Evolutionary conservation across 2,113 vertebrate genomes (phyloP), one percentile per base, ranked within the genome.

Genomic region (Sitta europaea): DNA sequence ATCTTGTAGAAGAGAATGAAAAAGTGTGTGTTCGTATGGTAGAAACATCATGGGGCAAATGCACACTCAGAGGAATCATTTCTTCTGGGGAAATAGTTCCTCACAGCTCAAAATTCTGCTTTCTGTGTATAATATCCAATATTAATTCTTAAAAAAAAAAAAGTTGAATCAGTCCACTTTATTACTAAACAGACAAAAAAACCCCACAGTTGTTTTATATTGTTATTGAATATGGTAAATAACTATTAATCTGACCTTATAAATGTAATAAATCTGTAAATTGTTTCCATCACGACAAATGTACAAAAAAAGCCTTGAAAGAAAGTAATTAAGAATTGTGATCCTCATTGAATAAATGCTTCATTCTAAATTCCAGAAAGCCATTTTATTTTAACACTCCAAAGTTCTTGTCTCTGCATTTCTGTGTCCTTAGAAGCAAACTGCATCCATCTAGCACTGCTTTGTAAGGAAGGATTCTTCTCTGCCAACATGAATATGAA

Each of bases 11-110:
- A 20, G 18, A 79, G n/a, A 40, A 50, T 42, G 31, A 7, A 24
- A 7, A 79, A 72, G 10, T 1, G 0, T 15, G 4, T 42, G 8
- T 51, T 55, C 22, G 51, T 2, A 4, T 48, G 4, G 3, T 53
- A 19, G 27, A 66, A 79, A 80, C 2, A 51, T 18, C 17, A 63
- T 15, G 16, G 18, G 67, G 8, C 7, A 85, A 78, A 79, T 51
- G 14, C 25, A 55, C 1, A 0, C 7, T 33, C 29, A 38, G 10
- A 73, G 47, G 31, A 19, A 22, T 35, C 0, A 18, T 76, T 88
- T 48, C 5, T 78, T 59, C 24, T 19, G 11, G 3, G 11, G 15
- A 17, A 87, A 66, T 1, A 2, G 33, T 11, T 28, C 24, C 33
- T 86, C 63, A 84, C 14, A 71, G 14, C 19, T 84, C 86, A 72